phyloP scores from a whole-genome alignment of 2,797 vertebrate species.

The Eulemur coronatus region DNA sequence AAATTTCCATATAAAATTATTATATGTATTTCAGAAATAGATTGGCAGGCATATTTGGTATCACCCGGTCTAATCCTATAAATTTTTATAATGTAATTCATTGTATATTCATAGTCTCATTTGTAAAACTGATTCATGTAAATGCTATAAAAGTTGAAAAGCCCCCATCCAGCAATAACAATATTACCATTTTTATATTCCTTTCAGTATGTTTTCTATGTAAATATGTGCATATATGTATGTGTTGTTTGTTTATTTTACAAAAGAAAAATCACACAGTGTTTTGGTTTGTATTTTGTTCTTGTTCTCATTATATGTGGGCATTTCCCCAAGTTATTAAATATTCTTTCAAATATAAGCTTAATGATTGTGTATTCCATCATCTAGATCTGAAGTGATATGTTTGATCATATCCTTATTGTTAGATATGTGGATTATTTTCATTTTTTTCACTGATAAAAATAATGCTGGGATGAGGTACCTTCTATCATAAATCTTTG shows the following conservation, averaged over 20 bases:
- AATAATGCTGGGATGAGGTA: not conserved
- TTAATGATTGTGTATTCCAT: conserved; percentile 13
- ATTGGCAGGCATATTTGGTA: not conserved
- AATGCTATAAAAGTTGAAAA: conserved; percentile 2
- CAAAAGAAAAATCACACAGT: not conserved
- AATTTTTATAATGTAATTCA: not conserved
- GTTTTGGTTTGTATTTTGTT: not conserved
- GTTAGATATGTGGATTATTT: not conserved
- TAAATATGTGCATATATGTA: not conserved
- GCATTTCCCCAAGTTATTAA: conserved; percentile 28
- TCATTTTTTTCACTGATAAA: not conserved
- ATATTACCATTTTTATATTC: not conserved
- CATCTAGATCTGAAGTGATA: not conserved
- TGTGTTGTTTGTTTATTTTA: conserved; percentile 17
- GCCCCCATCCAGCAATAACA: not conserved
- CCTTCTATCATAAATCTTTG: not conserved
- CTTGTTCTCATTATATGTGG: not conserved
- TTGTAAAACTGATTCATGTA: not conserved
- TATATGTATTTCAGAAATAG: not conserved
- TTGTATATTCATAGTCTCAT: not conserved
- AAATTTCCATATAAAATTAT: not conserved
- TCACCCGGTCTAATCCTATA: not conserved
- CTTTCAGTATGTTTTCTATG: not conserved
- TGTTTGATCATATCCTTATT: not conserved
- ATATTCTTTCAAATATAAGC: not conserved